These are phyloP conservation scores for Cantharis flavilabris DNA, from an alignment of 2,888 invertebrate genomes.

Conservation along the genomic window DNA sequence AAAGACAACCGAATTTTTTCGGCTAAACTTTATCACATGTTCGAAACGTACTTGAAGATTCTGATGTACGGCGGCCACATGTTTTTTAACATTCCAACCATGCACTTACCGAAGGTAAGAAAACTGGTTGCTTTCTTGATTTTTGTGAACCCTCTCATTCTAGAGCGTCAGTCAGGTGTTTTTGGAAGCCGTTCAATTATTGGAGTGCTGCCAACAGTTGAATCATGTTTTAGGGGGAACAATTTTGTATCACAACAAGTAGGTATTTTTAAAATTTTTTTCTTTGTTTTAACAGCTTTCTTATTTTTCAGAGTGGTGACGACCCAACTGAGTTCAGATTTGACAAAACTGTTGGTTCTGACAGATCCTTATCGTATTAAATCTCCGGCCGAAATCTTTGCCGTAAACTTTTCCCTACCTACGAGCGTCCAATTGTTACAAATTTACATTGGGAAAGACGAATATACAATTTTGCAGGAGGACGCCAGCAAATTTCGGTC, in stretches of 20 bases:
- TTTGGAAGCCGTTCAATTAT: constrained; percentile 78
- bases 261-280: constrained; percentile 42
- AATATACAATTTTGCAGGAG: constrained; percentile 61
- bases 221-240: constrained; percentile 83
- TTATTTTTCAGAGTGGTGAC: constrained; percentile 71
- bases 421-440: constrained; percentile 79
- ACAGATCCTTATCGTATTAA: constrained; percentile 85
- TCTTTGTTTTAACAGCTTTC: background rate
- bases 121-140: background rate
- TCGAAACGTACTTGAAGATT: constrained; percentile 88
- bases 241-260: constrained; percentile 89
- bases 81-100: constrained; percentile 80
- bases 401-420: constrained; percentile 73
- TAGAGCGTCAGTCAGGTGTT: constrained; percentile 87
- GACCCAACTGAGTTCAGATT: constrained; percentile 73
- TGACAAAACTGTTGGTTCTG: constrained; percentile 79
- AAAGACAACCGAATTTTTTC: constrained; percentile 64
- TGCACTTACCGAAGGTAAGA: constrained; percentile 78
- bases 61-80: constrained; percentile 82
- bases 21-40: constrained; percentile 81
- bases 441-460: constrained; percentile 72
- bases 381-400: constrained; percentile 74
- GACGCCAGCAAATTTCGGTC: constrained; percentile 56
- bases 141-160: constrained; percentile 38
- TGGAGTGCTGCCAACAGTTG: constrained; percentile 81